Base-by-base conservation (phyloP, 2,797 vertebrate genomes). In the Euthynnus affinis region DNA sequence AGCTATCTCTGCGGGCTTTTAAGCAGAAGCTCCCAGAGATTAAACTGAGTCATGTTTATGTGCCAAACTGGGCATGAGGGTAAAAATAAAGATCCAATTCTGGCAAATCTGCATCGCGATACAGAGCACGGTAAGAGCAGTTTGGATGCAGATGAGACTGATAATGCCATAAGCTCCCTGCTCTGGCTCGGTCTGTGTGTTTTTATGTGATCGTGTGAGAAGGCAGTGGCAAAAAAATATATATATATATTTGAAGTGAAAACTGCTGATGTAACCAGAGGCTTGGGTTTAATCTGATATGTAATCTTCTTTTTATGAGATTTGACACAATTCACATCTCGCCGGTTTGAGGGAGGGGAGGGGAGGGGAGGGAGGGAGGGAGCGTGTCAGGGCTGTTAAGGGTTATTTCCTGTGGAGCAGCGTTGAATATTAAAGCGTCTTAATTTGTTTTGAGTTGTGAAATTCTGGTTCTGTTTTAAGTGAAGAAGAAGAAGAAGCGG, bases 231-330 rank as follows among this genome's bases (percentile, higher is more conserved):
- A 78, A 74, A 20, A 76, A 20, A 83, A 80, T 76, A 73, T 5
- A 76, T 51, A 74, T 65, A 81, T n/a, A n/a, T n/a, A 87, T 85
- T 83, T 68, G 20, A 79, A 67, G 17, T 64, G 56, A 85, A 86
- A 89, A 83, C 49, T 55, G 81, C 85, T 88, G 86, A 92, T 82
- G 77, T 89, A 88, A 89, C 87, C 58, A 27, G 77, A 63, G 53
- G 87, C 72, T 85, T 44, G 59, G 49, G 0, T 88, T 80, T 91
- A 90, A 91, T 88, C 90, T 86, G 74, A 84, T 10, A n/a, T 74
- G 82, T 89, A 91, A 91, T 91, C 89, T 81, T 86, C 85, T 84
- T 89, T 85, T 49, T 83, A 73, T 81, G 69, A 80, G 87, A 76
- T 86, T 74, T 88, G 62, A 83, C 9, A 55, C 59, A 9, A 10